Base-by-base conservation (phyloP, 1,140 invertebrate species). In the Trachymyrmex cornetzi region DNA sequence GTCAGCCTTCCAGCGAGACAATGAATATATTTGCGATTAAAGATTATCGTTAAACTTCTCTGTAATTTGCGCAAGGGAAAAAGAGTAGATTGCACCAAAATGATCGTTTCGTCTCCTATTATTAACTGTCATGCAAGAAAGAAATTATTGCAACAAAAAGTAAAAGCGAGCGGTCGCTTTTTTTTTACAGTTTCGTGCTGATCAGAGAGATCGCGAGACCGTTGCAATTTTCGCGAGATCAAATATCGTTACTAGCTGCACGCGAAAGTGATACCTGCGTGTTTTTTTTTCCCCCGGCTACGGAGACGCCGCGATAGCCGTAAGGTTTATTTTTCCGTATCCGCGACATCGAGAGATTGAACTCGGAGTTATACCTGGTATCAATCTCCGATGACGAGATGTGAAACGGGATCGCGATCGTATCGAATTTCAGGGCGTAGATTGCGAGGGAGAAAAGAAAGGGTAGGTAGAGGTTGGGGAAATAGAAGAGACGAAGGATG, bases 351-450 rank as follows among this genome's bases (percentile, higher is more conserved):
- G 66, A 50, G 69, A 61, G 55, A 84, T 84, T 55, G 80, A 71
- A 12, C 55, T 74, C 55, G 34, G 14, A 61, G 55, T 84, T 82
- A 48, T 34, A n/a, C 9, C 55, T 38, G 80, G 80, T 82, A 74
- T 84, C 80, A 84, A 84, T 84, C 69, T 74, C 55, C 69, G 38
- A 84, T 84, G 34, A 84, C 69, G 69, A 66, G 34, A 74, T 71
- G 50, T 38, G 69, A 24, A 61, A 74, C 69, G 69, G 80, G 34
- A 75, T 75, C 55, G 55, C 69, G 55, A 74, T 84, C 38, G 80
- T 69, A 74, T 82, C 72, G 55, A 61, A 63, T 84, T 84, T 61
- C 53, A 84, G 19, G 12, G 48, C n/a, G 34, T 22, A 19, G 30
- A 30, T 80, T 38, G 63, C 19, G n/a, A 44, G 22, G 34, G 19